Evolutionary conservation across 2,888 invertebrate genomes (phyloP).

Genomic region (Scaptomyza reducta): DNA sequence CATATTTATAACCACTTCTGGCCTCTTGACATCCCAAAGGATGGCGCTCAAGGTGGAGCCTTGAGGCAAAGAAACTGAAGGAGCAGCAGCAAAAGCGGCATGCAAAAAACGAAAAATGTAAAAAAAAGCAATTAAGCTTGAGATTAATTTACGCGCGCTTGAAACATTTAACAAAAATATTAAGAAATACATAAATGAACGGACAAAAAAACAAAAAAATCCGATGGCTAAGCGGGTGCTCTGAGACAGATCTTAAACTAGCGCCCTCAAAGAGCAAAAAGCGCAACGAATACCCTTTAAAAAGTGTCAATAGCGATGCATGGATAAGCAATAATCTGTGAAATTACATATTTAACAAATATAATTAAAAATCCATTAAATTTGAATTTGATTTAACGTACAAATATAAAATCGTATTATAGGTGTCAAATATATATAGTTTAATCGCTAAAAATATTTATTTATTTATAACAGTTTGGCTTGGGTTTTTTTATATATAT

Average conservation of each 20-base stretch:
- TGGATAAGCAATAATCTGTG: too few species aligned
- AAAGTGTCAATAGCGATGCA: not conserved
- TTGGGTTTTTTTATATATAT: not conserved
- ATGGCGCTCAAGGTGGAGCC: constrained; percentile 44
- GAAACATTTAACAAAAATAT: constrained; percentile 78
- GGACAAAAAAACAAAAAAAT: constrained; percentile 12
- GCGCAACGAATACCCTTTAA: constrained; percentile 20
- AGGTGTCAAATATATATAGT: not conserved
- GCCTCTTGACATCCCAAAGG: constrained; percentile 30
- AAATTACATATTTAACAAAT: too few species aligned
- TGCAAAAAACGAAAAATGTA: constrained; percentile 22
- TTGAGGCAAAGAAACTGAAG: constrained; percentile 38
- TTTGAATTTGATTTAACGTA: not conserved
- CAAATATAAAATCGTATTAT: not conserved
- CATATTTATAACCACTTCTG: constrained; percentile 68
- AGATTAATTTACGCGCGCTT: constrained; percentile 79
- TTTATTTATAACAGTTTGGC: not conserved
- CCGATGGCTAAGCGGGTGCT: constrained; percentile 10
- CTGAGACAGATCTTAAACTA: constrained; percentile 49
- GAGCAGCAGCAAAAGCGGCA: constrained; percentile 23
- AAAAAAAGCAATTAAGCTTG: constrained; percentile 79
- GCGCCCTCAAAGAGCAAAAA: constrained; percentile 63
- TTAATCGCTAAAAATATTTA: not conserved
- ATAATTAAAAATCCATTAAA: not conserved
- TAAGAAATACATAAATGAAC: constrained; percentile 69